Evolutionary conservation across 2,888 invertebrate genomes (phyloP), one percentile per base, ranked within the genome.

Genomic region (Agrochola lychnidis): DNA sequence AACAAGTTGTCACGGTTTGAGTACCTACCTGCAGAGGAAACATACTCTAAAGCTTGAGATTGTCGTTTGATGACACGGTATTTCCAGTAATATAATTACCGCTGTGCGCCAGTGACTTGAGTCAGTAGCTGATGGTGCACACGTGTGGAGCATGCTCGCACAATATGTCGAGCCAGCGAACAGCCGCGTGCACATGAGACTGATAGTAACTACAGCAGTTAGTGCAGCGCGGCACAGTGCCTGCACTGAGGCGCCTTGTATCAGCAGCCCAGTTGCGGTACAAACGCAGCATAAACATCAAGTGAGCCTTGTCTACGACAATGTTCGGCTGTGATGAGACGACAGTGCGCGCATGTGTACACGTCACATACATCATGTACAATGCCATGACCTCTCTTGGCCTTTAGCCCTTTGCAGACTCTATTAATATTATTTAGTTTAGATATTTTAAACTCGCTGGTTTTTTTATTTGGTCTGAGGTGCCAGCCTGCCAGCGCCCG

Each of bases 361-460:
- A 48, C 51, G 57, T 0, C 76, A 22, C 6, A 25, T 25, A 53
- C 36, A 48, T 36, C 53, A 57, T 48, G 79, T 48, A 19, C 16
- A 1, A 59, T 61, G n/a, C 53, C 61, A 45, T 81, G 81, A 81
- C 75, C 76, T 48, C 59, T 80, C 40, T 61, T 56, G 77, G 76
- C 53, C 81, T 80, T 80, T 72, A 51, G 51, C 48, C 81, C 40
- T 73, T 77, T 74, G 51, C 19, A n/a, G 10, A 73, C 36, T 61
- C 73, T 77, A 81, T 62, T 81, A 74, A 75, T 81, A 81, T 30
- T 22, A 81, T 62, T 78, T 63, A n/a, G 53, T 77, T 56, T 62
- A 42, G 53, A 61, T 74, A 61, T 81, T 61, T 62, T 62, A 10
- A 77, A 56, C 19, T 30, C 75, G 25, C 53, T 40, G 45, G 14